These are phyloP conservation scores for Holocentrus rufus DNA, from an alignment of 2,797 vertebrate genomes.

Conservation along the genomic window DNA sequence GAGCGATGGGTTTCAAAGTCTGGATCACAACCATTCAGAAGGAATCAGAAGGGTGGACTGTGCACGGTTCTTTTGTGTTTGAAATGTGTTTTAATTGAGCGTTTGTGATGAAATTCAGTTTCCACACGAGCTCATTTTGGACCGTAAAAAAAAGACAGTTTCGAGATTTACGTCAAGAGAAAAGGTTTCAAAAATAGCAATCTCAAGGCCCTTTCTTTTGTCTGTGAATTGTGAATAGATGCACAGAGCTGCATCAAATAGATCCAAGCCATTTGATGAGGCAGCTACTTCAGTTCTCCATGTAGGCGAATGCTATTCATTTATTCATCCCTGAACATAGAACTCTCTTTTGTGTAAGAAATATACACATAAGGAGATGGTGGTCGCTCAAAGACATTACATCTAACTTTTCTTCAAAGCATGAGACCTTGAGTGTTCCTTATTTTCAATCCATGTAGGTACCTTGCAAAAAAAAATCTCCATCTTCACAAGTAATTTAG, in stretches of 20 bases:
- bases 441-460: slow-evolving; percentile 10
- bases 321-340: slow-evolving; percentile 44
- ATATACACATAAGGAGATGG: neutral
- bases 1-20: too few species aligned
- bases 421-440: slow-evolving; percentile 4
- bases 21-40: too few species aligned
- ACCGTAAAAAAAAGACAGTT: neutral
- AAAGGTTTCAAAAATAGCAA: neutral
- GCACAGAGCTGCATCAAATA: neutral
- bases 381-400: slow-evolving; percentile 18
- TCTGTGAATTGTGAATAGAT: neutral
- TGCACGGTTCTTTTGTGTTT: too few species aligned
- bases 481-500: too few species aligned
- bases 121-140: too few species aligned
- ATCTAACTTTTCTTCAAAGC: slow-evolving; percentile 1
- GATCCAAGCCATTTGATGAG: slow-evolving; percentile 7
- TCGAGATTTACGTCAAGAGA: neutral
- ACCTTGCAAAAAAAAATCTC: too few species aligned
- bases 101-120: too few species aligned
- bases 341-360: slow-evolving; percentile 18
- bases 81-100: too few species aligned
- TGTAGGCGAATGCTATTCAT: slow-evolving; percentile 21
- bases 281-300: slow-evolving; percentile 15
- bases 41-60: too few species aligned
- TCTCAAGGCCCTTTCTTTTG: neutral